Base-by-base conservation (phyloP, 2,113 vertebrate genomes). In the Oophaga pumilio region DNA sequence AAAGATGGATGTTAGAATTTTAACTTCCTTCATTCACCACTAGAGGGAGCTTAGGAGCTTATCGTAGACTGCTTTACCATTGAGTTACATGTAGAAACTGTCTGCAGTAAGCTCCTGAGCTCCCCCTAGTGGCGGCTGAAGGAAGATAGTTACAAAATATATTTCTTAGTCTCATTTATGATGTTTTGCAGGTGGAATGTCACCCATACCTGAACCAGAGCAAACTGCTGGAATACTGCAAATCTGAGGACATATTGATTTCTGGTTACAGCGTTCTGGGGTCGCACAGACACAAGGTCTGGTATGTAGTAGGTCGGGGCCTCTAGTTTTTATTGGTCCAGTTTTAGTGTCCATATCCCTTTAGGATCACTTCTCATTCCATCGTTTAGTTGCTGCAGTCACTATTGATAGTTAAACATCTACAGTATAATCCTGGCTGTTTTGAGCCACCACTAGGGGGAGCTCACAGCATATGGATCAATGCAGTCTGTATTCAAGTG, bases 121-220 rank as follows among this genome's bases (percentile, higher is more conserved):
- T 14, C 66, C 24, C 66, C 24, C 66, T 69, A 28, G 66, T 69
- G 66, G 9, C 6, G n/a, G 8, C 66, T 28, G 10, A 24, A 69
- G 66, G 13, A 11, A 69, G n/a, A 69, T 13, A 7, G 4, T 15
- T 14, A 17, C 15, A 15, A 18, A 12, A 15, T 62, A 4, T 20
- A 69, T 22, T 20, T 62, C 8, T 71, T 17, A 33, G 12, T 33
- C 8, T 33, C 9, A 33, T 26, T 64, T 64, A 17, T 59, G 28
- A 4, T 43, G 4, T 79, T 81, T 57, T 64, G 56, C 18, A 89
- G 89, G 85, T 89, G 3, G 89, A 89, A 84, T 89, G 89, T 73
- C 89, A 89, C 33, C 73, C 76, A 0, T 89, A 89, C 20, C 77
- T 87, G 22, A 89, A 79, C 24, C 85, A 89, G 24, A 79, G 57